Evolutionary conservation across 2,113 vertebrate genomes (phyloP).

Genomic region (Eulemur rufifrons): DNA sequence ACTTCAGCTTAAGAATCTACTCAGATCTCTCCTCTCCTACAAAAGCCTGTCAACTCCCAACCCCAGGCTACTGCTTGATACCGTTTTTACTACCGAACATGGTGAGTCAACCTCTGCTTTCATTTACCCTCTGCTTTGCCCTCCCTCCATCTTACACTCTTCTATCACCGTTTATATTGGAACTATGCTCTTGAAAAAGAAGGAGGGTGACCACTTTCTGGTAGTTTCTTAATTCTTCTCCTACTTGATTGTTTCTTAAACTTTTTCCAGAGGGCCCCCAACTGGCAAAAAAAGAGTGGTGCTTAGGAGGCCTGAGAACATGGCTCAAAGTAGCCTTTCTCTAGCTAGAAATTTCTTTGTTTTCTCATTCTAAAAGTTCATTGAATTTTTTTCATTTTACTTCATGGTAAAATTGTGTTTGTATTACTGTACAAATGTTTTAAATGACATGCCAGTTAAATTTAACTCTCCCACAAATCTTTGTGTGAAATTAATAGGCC

Average conservation of each 20-base stretch:
- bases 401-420: neutral
- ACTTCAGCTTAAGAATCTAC: neutral
- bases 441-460: neutral
- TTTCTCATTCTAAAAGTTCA: constrained; percentile 12
- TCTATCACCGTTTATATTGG: neutral
- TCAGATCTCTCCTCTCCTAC: neutral
- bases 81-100: neutral
- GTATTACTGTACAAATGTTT: neutral
- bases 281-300: neutral
- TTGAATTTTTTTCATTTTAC: neutral
- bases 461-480: neutral
- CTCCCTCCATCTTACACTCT: neutral
- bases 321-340: neutral
- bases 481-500: neutral
- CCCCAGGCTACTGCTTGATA: too few species aligned
- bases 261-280: neutral
- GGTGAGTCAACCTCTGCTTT: neutral
- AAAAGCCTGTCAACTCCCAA: neutral
- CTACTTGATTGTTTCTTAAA: neutral
- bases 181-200: neutral
- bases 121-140: neutral
- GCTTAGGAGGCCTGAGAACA: neutral
- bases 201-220: neutral
- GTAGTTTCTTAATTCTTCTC: neutral
- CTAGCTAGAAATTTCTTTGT: neutral